These are phyloP conservation scores for Drosophila ficusphila DNA, from an alignment of 1,140 invertebrate species.

Conservation along the genomic window DNA sequence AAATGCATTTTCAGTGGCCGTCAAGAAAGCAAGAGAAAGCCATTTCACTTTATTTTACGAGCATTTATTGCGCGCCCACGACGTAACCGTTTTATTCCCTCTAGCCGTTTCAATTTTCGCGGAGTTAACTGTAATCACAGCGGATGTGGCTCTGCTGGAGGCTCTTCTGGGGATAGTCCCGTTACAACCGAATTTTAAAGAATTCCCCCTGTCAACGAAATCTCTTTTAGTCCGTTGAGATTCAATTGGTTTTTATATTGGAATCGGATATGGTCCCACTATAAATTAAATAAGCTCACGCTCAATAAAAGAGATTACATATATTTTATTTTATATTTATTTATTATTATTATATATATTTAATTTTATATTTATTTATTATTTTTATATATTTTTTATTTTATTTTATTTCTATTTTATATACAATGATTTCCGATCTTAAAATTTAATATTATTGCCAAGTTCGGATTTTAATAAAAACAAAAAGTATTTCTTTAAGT, in stretches of 20 bases:
- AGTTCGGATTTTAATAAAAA: no score
- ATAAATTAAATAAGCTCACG: no score
- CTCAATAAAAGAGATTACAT: no score
- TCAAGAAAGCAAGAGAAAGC: slow-evolving; percentile 80
- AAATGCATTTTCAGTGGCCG: slow-evolving; percentile 79
- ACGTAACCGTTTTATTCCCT: slow-evolving; percentile 52
- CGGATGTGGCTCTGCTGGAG: slow-evolving; percentile 20
- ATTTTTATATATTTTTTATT: no score
- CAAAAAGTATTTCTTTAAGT: no score
- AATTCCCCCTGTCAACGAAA: neutral
- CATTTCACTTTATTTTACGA: slow-evolving; percentile 78
- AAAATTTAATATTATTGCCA: no score
- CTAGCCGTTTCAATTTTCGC: slow-evolving; percentile 66
- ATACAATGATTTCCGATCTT: no score
- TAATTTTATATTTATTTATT: no score
- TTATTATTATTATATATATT: no score
- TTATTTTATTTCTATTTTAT: no score
- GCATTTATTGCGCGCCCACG: slow-evolving; percentile 59
- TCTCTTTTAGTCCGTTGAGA: neutral
- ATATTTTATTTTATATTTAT: no score
- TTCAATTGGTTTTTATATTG: neutral
- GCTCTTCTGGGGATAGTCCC: neutral
- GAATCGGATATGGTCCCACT: neutral
- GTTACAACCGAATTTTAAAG: neutral
- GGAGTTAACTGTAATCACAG: slow-evolving; percentile 58